Evolutionary conservation across 2,113 vertebrate genomes (phyloP).

Genomic region (Cinclus mexicanus): DNA sequence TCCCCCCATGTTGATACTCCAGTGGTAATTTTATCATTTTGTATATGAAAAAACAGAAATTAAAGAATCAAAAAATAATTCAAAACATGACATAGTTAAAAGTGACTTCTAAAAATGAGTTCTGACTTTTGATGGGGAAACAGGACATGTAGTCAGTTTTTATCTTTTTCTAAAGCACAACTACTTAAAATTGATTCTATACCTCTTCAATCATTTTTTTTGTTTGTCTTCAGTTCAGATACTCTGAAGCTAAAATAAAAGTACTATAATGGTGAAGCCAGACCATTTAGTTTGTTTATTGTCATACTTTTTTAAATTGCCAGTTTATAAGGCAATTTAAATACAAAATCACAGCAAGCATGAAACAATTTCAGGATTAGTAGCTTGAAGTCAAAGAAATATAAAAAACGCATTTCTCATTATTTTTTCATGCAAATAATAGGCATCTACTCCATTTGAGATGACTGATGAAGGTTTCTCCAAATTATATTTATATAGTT

Average conservation of each 20-base stretch:
- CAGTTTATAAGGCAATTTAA: background rate
- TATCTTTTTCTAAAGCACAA: background rate
- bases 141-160: background rate
- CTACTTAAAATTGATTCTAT: background rate
- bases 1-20: rapidly evolving
- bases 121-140: background rate
- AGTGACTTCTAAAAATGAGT: background rate
- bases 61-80: background rate
- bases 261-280: background rate
- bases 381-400: background rate
- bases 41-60: background rate
- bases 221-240: background rate
- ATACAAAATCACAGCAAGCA: background rate
- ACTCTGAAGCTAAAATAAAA: background rate
- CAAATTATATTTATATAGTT: background rate
- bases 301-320: background rate
- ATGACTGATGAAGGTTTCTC: background rate
- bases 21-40: background rate
- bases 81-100: background rate
- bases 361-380: background rate
- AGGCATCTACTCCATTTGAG: background rate
- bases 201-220: background rate
- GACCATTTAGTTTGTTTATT: background rate
- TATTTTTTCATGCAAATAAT: background rate
- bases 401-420: background rate